A percentile compares a stretch with the other conserved stretches of the same genome.
Evolutionary conservation across 2,113 vertebrate species (phyloP).

Genomic region (Cygnus atratus): DNA sequence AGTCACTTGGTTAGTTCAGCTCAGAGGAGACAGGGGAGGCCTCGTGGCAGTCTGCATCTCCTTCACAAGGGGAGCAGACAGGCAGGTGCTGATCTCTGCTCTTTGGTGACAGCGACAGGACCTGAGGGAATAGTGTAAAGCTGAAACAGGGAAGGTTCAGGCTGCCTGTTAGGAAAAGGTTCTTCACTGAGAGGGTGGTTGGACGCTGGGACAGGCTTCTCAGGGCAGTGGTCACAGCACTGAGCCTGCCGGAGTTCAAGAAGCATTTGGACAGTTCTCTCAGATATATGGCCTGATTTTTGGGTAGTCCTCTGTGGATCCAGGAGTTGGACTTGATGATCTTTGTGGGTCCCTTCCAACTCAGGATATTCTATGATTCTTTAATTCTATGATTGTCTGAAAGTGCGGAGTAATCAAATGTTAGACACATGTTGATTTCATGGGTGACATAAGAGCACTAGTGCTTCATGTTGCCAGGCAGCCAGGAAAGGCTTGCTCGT

Average conservation of each 20-base stretch:
- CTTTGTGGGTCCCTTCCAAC: background rate
- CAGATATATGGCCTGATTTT: background rate
- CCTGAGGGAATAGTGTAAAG: background rate
- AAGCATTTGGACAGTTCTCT: background rate
- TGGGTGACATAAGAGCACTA: background rate
- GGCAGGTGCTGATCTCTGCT: background rate
- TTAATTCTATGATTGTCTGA: background rate
- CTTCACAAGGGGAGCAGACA: background rate
- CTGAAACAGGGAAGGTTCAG: background rate
- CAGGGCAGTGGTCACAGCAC: too few relatives aligned
- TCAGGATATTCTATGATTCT: background rate
- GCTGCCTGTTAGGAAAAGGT: background rate
- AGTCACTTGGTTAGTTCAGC: background rate
- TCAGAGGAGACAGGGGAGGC: too few relatives aligned
- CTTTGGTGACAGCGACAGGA: background rate
- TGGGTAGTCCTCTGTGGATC: background rate
- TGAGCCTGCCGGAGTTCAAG: background rate
- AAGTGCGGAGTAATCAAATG: background rate
- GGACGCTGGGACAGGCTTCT: too few relatives aligned
- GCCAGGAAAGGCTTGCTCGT: background rate
- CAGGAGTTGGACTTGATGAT: background rate
- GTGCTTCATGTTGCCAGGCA: background rate
- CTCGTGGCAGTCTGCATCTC: background rate
- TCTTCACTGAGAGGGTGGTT: too few relatives aligned
- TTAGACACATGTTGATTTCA: background rate